phyloP scores from a whole-genome alignment of 2,797 vertebrate genomes.

The Phaenicophaeus curvirostris region DNA sequence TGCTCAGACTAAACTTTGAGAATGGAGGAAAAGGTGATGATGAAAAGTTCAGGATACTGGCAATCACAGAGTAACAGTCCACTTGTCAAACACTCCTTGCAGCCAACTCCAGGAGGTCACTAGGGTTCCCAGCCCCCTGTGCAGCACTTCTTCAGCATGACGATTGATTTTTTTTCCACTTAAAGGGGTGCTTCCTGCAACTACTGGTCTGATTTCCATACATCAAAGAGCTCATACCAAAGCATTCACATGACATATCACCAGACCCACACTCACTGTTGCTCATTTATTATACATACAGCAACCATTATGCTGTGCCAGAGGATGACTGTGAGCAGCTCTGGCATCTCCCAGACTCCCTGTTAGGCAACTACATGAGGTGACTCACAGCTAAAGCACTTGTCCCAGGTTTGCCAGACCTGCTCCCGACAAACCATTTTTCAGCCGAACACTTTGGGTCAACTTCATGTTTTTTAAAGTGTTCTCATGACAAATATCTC shows the following conservation, averaged over 20 bases:
- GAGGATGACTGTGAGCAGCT: background rate
- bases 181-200: background rate
- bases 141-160: background rate
- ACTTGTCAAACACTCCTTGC: background rate
- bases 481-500: background rate
- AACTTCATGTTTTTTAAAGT: background rate
- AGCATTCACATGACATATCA: background rate
- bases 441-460: background rate
- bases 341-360: background rate
- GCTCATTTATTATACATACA: background rate
- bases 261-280: accelerated
- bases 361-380: background rate
- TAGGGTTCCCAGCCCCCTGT: background rate
- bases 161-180: background rate
- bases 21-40: background rate
- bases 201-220: background rate
- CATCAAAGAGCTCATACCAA: background rate
- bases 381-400: background rate
- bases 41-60: background rate
- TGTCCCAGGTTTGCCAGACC: background rate
- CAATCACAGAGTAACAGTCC: background rate
- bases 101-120: background rate
- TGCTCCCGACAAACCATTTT: background rate
- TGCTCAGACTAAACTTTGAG: background rate
- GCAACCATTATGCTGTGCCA: background rate